Percentiles rank a stretch among this genome's conserved stretches.
phyloP scores from a whole-genome alignment of 2,797 vertebrate genomes.

The Phylloscopus collybita region DNA sequence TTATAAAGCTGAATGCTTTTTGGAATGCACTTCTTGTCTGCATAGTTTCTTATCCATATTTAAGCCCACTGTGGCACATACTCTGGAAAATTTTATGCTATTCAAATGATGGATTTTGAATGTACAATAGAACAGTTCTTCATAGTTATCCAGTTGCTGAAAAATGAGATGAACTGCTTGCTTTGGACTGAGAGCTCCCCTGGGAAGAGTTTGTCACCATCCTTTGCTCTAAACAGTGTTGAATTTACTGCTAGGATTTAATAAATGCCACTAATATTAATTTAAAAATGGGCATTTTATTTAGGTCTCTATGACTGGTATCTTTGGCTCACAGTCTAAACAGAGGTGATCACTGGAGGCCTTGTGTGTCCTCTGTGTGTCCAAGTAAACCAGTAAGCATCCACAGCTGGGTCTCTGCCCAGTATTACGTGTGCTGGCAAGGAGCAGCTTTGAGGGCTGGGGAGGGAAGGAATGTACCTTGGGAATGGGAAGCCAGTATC shows the following conservation, averaged over 20 bases:
- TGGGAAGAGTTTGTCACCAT: not conserved
- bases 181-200: not conserved
- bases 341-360: not conserved
- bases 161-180: not conserved
- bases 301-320: not conserved
- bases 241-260: conserved; percentile 1
- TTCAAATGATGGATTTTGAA: conserved; percentile 15
- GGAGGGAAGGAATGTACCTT: not conserved
- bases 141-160: not conserved
- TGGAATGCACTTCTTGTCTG: conserved; percentile 46
- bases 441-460: not conserved
- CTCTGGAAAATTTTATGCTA: conserved; percentile 56
- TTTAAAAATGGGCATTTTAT: not conserved
- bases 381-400: not conserved
- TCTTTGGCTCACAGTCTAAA: not conserved
- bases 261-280: not conserved
- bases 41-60: conserved; percentile 56
- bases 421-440: not conserved
- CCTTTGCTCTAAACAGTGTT: not conserved
- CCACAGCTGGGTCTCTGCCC: not conserved
- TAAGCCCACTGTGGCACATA: conserved; percentile 32
- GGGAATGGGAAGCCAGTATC: not conserved
- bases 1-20: conserved; percentile 59
- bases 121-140: conserved; percentile 15
- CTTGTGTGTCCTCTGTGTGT: not conserved